Base-by-base conservation (phyloP, 1,140 invertebrate genomes). In the Scaptomyza montana region DNA sequence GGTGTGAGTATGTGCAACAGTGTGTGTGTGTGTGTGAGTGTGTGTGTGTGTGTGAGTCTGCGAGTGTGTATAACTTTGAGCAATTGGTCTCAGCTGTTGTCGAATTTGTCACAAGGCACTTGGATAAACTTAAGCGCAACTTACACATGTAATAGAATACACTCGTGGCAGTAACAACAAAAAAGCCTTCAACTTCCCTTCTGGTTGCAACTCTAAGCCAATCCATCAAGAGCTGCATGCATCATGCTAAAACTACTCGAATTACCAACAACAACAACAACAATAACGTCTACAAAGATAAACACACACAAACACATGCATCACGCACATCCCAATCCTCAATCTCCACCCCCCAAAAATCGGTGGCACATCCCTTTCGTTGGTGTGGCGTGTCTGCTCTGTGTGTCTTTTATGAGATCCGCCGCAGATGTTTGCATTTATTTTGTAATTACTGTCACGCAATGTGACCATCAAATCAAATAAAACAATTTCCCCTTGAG, bases 401-500 rank as follows among this genome's bases (percentile, higher is more conserved):
- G 57, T 51, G 67, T 45, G 60, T 70, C 67, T 54, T 51, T 43
- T 51, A 46, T 85, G 78, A 74, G 81, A 85, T 85, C 69, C 59
- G 66, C 25, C 78, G 81, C 81, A 85, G 81, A 86, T 86, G 81
- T 81, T 87, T 86, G 82, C 81, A 86, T 86, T 86, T 86, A 87
- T 86, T 85, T 87, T 81, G 81, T 86, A 86, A 86, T 86, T 86
- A 86, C 82, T 86, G 81, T 86, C 81, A 86, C 81, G 81, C 81
- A 87, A 86, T 87, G 81, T 70, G 82, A 78, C 81, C 81, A 86
- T 87, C 81, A 87, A 87, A 87, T 87, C 78, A 86, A 86, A 86
- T 86, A 81, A 86, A 81, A 86, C 63, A 80, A 81, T 78, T 63
- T 80, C 72, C 59, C 77, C 60, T 74, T 62, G 13, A 64, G 60